These are phyloP conservation scores for Frankliniella fusca DNA, from an alignment of 2,888 invertebrate species.

Conservation along the genomic window DNA sequence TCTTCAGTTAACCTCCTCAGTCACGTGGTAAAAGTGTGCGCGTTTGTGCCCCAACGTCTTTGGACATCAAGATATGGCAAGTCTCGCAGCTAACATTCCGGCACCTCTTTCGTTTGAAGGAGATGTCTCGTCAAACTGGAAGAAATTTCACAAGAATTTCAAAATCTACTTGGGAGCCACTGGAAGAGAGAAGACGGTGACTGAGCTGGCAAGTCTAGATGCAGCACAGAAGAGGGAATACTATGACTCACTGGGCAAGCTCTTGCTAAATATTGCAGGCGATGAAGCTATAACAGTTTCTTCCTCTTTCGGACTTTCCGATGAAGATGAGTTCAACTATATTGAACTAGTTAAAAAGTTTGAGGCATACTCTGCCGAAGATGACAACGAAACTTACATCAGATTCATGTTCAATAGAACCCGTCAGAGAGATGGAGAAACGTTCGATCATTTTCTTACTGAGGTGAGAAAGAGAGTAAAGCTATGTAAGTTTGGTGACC, in stretches of 20 bases:
- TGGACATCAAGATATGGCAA: no score
- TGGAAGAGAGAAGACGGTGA: neutral
- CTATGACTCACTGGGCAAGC: neutral
- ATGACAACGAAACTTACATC: neutral
- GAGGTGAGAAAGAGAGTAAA: neutral
- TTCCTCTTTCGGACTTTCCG: neutral
- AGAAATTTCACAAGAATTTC: neutral
- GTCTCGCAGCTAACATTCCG: neutral
- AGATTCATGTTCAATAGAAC: neutral
- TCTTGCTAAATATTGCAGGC: neutral
- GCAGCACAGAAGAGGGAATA: neutral
- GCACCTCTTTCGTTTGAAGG: neutral
- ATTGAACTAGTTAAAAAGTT: neutral
- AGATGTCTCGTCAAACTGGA: neutral
- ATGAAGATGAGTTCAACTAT: neutral
- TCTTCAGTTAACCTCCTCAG: no score
- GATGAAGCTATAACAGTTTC: neutral
- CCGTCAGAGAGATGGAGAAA: neutral
- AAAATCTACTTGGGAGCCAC: neutral
- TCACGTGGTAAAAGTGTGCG: no score
- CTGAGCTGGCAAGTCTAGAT: no score
- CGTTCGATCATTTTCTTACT: neutral
- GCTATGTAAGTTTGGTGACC: neutral
- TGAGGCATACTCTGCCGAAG: neutral
- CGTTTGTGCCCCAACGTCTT: no score